A percentile compares a stretch with the other conserved stretches of the same genome.
Evolutionary conservation across 2,888 invertebrate species (phyloP).

Genomic region (Unio delphinus): DNA sequence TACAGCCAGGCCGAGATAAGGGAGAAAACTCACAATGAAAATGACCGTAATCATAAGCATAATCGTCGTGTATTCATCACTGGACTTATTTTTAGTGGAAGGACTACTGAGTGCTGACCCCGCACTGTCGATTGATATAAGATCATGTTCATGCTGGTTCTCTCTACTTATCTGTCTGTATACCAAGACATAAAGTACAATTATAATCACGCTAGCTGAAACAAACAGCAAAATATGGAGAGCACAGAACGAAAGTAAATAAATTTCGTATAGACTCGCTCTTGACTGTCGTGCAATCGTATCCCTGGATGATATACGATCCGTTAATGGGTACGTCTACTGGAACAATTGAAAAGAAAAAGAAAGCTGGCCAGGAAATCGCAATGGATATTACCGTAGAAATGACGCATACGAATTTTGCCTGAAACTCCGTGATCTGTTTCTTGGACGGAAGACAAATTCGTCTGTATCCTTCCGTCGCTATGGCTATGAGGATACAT

Average conservation of each 20-base stretch:
- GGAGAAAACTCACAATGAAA: constrained; percentile 27
- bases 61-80: constrained; percentile 39
- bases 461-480: constrained; percentile 41
- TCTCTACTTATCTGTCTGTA: too few relatives aligned
- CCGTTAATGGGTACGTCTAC: constrained; percentile 11
- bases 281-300: constrained; percentile 34
- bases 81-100: too few relatives aligned
- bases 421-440: constrained; percentile 35
- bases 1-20: not conserved
- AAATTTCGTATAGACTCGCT: constrained; percentile 15
- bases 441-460: constrained; percentile 31
- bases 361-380: constrained; percentile 33
- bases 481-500: constrained; percentile 45
- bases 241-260: constrained; percentile 20
- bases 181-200: constrained; percentile 29
- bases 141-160: too few relatives aligned
- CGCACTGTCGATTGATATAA: too few relatives aligned
- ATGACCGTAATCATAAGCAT: constrained; percentile 23
- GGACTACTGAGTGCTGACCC: too few relatives aligned
- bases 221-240: constrained; percentile 26
- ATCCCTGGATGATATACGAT: constrained; percentile 12
- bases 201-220: constrained; percentile 15
- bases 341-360: constrained; percentile 27
- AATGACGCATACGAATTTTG: constrained; percentile 27
- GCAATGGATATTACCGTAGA: constrained; percentile 16